A percentile compares a stretch with the other conserved stretches of the same genome.
Evolutionary conservation across 2,113 vertebrate species (phyloP).

Genomic region (Malurus alboscapulatus): DNA sequence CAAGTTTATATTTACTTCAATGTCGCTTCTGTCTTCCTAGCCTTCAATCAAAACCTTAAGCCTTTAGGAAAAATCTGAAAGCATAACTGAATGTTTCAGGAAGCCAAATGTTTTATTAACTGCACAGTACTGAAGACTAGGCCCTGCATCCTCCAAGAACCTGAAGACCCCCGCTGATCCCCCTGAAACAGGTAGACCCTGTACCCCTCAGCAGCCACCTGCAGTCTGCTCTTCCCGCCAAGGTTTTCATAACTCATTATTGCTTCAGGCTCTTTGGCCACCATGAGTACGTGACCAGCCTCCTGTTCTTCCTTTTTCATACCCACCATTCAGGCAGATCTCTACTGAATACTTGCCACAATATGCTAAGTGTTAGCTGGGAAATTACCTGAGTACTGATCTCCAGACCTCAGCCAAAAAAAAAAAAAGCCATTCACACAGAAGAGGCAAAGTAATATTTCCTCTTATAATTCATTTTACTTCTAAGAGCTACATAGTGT

Average conservation of each 20-base stretch:
- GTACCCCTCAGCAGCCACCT: not conserved
- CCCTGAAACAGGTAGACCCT: rapidly evolving
- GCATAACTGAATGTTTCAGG: not conserved
- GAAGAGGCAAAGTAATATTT: not conserved
- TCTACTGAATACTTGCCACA: not conserved
- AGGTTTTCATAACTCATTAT: not conserved
- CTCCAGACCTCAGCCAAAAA: not conserved
- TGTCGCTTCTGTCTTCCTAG: not conserved
- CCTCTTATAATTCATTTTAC: not conserved
- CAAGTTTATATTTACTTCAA: not conserved
- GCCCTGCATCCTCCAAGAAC: not conserved
- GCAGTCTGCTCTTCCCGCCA: not conserved
- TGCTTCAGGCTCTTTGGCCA: not conserved
- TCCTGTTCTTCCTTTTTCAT: not conserved
- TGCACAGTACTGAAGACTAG: not conserved
- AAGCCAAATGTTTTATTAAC: not conserved
- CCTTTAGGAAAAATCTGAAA: not conserved
- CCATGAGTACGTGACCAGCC: rapidly evolving
- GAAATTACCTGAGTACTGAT: not conserved
- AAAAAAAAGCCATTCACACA: not conserved
- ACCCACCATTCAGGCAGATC: not conserved
- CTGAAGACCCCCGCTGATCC: not conserved
- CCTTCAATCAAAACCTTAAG: not conserved
- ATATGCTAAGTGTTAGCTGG: not conserved
- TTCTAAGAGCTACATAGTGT: not conserved